Conservation (phyloP, 2,888 invertebrate genomes). For the Deroplatys truncata region DNA sequence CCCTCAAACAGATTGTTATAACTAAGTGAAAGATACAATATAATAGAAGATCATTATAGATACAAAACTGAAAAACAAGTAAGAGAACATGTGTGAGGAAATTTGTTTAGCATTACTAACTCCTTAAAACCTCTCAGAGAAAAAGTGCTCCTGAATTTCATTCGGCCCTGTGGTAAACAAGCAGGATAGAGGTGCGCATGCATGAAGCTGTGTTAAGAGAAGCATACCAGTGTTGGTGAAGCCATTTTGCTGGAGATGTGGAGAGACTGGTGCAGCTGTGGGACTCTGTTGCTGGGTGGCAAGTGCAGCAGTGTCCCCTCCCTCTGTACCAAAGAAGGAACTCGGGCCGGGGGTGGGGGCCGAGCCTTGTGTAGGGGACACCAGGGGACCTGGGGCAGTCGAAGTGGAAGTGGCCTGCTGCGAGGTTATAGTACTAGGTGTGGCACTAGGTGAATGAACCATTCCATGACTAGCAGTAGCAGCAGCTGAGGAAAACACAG, state of each 20-base stretch:
- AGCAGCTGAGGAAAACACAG: constrained; percentile 12
- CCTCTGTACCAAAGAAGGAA: constrained; percentile 21
- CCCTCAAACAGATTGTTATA: too few relatives aligned
- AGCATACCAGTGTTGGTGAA: constrained; percentile 14
- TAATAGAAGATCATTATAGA: too few relatives aligned
- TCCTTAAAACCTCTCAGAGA: too few relatives aligned
- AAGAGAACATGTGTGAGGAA: too few relatives aligned
- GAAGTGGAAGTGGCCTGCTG: constrained; percentile 40
- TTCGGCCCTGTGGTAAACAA: too few relatives aligned
- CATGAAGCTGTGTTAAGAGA: not conserved
- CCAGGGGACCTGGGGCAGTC: constrained; percentile 11
- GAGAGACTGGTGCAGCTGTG: constrained; percentile 39
- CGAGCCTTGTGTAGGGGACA: constrained; percentile 32
- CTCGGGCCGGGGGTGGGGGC: constrained; percentile 37
- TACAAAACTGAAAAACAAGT: too few relatives aligned
- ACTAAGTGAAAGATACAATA: too few relatives aligned
- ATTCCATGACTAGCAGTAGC: not conserved
- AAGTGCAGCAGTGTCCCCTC: constrained; percentile 18
- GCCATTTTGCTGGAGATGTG: constrained; percentile 31
- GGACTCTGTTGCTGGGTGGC: constrained; percentile 25
- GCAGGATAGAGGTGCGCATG: too few relatives aligned
- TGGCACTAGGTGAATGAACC: constrained; percentile 15
- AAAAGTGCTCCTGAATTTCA: too few relatives aligned
- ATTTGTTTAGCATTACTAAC: too few relatives aligned
- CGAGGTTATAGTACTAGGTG: constrained; percentile 36